Base-by-base conservation (phyloP, 2,888 invertebrate genomes). In the Clanis bilineata region DNA sequence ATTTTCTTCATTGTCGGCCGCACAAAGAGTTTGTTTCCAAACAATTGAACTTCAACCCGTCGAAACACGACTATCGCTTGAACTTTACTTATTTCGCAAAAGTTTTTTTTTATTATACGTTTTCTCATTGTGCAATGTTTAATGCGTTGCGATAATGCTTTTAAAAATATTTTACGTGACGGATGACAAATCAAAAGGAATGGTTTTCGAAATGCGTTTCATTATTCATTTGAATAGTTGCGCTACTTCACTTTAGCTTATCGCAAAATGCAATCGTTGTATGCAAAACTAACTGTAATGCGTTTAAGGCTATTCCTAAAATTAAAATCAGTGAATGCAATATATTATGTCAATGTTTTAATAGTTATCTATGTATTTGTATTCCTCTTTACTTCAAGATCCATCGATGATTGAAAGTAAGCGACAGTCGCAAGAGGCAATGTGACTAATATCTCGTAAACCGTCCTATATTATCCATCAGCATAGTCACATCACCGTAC, bases 31-130 rank as follows among this genome's bases (percentile, higher is more conserved):
- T 67, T 63, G 64, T 69, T 82, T 78, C 75, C 77, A 68, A 71
- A 66, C 72, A 72, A 77, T 78, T 80, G 72, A 70, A 70, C 72
- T 65, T 74, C 65, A 74, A 75, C 75, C 62, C 57, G 60, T 59
- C 57, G 6, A 55, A 55, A 62, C 58, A 56, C 55, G 63, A 64
- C 62, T 66, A 67, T 60, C 62, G 61, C 62, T 75, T 71, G 67
- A 71, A 71, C 69, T 72, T 64, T 65, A 62, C 62, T 56, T 62
- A 62, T 70, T 70, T 68, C 66, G 58, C 59, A 69, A 70, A 56
- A 45, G 59, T 18, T 51, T 65, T 63, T n/a, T 64, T 66, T 60
- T 61, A 57, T 61, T 58, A 56, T 61, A 59, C 32, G 18, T 62
- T 61, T 65, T 64, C 56, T 41, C 58, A 60, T 68, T 65, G 54